Conservation (phyloP, 2,113 vertebrate species). For the Etheostoma cragini region DNA sequence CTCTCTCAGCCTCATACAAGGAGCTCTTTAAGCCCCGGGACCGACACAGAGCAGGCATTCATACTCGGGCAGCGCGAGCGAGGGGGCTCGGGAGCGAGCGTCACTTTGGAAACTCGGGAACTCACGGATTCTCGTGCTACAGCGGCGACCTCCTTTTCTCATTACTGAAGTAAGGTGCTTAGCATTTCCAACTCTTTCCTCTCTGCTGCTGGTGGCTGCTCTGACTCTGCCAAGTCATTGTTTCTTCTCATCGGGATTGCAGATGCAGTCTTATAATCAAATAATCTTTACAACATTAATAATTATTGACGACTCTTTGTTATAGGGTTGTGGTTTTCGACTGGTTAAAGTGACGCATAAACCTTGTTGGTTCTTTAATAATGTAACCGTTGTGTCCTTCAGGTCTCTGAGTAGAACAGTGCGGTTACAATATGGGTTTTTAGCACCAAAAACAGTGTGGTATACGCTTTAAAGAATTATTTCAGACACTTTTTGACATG, state of each 20-base stretch:
- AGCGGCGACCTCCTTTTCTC: conserved; percentile 80
- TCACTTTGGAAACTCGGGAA: conserved; percentile 80
- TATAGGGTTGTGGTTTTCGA: not conserved
- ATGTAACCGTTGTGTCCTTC: not conserved
- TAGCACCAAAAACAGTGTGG: not conserved
- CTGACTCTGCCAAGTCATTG: conserved; percentile 11
- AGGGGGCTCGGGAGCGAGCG: conserved; percentile 82
- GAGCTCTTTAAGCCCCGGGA: conserved; percentile 84
- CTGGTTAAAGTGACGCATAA: not conserved
- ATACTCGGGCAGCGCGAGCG: conserved; percentile 78
- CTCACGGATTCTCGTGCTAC: conserved; percentile 81
- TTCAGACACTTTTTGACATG: not conserved
- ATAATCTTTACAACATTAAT: not conserved
- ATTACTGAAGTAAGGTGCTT: conserved; percentile 83
- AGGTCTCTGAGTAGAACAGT: not conserved
- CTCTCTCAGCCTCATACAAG: conserved; percentile 77
- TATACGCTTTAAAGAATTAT: not conserved
- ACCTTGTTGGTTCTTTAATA: not conserved
- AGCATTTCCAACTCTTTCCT: conserved; percentile 68
- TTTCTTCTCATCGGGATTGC: not conserved
- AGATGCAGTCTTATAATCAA: not conserved
- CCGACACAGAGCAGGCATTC: conserved; percentile 86
- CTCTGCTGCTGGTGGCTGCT: conserved; percentile 48
- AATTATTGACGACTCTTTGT: not conserved
- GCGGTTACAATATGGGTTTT: not conserved